A percentile compares a stretch with the other conserved stretches of the same genome.
These are phyloP conservation scores for Silurus lanzhouensis DNA, from an alignment of 2,797 vertebrate species.

Conservation along the genomic window DNA sequence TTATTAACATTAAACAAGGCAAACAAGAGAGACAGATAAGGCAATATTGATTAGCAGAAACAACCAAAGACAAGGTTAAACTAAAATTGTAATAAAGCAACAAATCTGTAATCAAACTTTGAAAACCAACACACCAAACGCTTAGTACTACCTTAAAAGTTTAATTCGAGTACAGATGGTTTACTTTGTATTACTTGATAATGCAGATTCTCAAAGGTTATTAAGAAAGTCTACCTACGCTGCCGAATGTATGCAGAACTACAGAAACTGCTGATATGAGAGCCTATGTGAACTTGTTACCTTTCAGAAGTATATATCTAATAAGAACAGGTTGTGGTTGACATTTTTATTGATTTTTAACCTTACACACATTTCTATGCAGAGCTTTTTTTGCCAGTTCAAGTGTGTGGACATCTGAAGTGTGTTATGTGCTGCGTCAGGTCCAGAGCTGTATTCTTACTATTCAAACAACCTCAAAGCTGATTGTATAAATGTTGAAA, in stretches of 20 bases:
- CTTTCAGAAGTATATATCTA: background rate
- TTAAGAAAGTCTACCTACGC: background rate
- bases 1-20: background rate
- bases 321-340: too few relatives aligned
- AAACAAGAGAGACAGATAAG: background rate
- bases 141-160: background rate
- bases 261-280: background rate
- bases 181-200: background rate
- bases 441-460: background rate
- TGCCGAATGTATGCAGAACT: background rate
- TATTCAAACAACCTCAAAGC: constrained; percentile 17
- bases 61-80: background rate
- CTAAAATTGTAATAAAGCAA: background rate
- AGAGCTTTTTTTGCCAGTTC: background rate
- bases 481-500: constrained; percentile 4
- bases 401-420: background rate
- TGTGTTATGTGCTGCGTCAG: background rate
- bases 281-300: background rate
- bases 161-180: background rate
- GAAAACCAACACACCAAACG: background rate
- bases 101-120: background rate
- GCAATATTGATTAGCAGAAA: background rate
- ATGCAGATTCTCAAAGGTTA: background rate
- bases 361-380: too few relatives aligned
- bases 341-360: background rate